Evolutionary conservation across 37 sponge, comb jelly and placozoan species (phyloP).

Genomic region (Tethya wilhelma): DNA sequence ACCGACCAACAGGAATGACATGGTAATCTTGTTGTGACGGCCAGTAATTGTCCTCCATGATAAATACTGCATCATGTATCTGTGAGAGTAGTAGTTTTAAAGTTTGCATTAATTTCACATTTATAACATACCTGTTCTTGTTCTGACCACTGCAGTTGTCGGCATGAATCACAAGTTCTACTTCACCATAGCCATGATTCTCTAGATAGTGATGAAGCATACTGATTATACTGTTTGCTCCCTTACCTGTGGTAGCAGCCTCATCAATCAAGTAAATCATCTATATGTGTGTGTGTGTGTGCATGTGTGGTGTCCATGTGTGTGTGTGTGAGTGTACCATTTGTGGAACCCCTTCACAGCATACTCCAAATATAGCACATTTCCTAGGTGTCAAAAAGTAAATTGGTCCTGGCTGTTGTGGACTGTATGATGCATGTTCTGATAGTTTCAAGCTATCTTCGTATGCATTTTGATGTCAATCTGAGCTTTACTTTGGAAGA

Average conservation of each 20-base stretch:
- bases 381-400: too few relatives aligned
- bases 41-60: conserved; percentile 6
- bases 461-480: too few relatives aligned
- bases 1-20: conserved; percentile 27
- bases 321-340: too few relatives aligned
- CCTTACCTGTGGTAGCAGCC: conserved; percentile 7
- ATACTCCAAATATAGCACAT: conserved; percentile 61
- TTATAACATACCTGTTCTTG: too few relatives aligned
- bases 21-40: conserved; percentile 5
- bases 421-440: too few relatives aligned
- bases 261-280: conserved; percentile 36
- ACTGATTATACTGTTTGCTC: conserved; percentile 11
- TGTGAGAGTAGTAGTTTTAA: too few relatives aligned
- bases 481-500: too few relatives aligned
- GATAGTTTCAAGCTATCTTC: too few relatives aligned
- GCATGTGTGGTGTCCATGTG: background rate
- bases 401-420: too few relatives aligned
- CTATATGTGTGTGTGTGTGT: too few relatives aligned
- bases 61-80: conserved; percentile 19
- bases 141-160: conserved; percentile 43
- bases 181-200: conserved; percentile 8
- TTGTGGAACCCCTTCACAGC: conserved; percentile 54
- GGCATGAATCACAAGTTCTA: background rate
- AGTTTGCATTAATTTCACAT: too few relatives aligned
- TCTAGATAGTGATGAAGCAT: conserved; percentile 8